phyloP scores from a whole-genome alignment of 2,888 invertebrate genomes.

The Neoscelio sp. region DNA sequence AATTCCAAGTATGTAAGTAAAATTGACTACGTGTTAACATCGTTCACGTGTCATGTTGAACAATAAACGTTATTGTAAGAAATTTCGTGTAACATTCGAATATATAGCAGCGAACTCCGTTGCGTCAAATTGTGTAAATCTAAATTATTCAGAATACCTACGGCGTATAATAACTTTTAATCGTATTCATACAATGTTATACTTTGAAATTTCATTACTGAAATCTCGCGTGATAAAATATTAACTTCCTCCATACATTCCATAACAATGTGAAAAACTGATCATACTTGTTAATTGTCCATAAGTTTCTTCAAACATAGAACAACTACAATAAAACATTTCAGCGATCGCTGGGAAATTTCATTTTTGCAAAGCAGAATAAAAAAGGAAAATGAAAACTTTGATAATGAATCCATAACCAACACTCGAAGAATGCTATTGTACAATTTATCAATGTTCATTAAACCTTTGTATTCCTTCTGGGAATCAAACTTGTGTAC shows the following conservation, averaged over 20 bases:
- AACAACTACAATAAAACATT: not conserved
- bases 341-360: not conserved
- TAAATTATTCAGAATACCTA: conserved; percentile 26
- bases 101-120: conserved; percentile 20
- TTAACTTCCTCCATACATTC: conserved; percentile 22
- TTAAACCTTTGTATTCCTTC: conserved; percentile 25
- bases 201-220: conserved; percentile 25
- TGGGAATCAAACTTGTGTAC: conserved; percentile 18
- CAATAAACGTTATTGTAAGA: conserved; percentile 28
- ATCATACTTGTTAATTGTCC: conserved; percentile 17
- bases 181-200: conserved; percentile 32
- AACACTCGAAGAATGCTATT: conserved; percentile 1
- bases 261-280: conserved; percentile 21
- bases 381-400: not conserved
- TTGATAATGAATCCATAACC: conserved; percentile 9
- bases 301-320: conserved; percentile 7
- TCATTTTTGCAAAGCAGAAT: not conserved
- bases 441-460: conserved; percentile 29
- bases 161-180: conserved; percentile 39
- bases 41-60: conserved; percentile 25
- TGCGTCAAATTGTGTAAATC: conserved; percentile 39
- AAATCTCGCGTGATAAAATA: conserved; percentile 29
- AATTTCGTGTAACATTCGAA: conserved; percentile 32
- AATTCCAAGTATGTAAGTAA: not conserved
- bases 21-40: conserved; percentile 22